Evolutionary conservation across 2,113 vertebrate species (phyloP).

Genomic region (Rhea americana): DNA sequence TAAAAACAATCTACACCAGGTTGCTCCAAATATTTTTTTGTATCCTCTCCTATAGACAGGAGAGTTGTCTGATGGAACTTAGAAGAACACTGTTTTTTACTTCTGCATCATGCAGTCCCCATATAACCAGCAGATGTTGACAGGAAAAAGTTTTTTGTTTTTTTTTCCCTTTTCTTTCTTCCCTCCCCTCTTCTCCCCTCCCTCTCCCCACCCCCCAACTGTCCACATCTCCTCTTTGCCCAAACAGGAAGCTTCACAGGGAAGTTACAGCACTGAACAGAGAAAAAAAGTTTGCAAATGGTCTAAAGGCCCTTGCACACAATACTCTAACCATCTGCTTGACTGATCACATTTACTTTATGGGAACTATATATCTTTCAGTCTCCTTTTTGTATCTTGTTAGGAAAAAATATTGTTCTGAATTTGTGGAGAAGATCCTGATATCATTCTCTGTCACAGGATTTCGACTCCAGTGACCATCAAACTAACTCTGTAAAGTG

Average conservation of each 20-base stretch:
- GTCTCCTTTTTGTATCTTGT: background rate
- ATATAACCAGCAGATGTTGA: background rate
- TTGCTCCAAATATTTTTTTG: background rate
- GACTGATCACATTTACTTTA: background rate
- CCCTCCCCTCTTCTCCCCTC: background rate
- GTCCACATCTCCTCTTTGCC: constrained; percentile 17
- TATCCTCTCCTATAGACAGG: background rate
- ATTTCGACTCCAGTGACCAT: background rate
- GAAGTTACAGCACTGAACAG: background rate
- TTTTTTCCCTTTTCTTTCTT: background rate
- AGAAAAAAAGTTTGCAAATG: background rate
- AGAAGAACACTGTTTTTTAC: background rate
- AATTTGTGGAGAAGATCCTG: background rate
- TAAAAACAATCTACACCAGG: background rate
- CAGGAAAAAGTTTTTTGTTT: background rate
- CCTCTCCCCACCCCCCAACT: background rate
- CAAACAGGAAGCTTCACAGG: constrained; percentile 33
- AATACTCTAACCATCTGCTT: background rate
- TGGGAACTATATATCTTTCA: background rate
- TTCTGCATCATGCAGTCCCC: background rate
- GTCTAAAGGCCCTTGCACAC: background rate
- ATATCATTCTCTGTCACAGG: fast-evolving
- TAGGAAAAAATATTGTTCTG: background rate
- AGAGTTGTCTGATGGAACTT: background rate
- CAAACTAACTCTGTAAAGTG: background rate